phyloP scores from a whole-genome alignment of 2,888 invertebrate species.

The Cordylochernes scorpioides region DNA sequence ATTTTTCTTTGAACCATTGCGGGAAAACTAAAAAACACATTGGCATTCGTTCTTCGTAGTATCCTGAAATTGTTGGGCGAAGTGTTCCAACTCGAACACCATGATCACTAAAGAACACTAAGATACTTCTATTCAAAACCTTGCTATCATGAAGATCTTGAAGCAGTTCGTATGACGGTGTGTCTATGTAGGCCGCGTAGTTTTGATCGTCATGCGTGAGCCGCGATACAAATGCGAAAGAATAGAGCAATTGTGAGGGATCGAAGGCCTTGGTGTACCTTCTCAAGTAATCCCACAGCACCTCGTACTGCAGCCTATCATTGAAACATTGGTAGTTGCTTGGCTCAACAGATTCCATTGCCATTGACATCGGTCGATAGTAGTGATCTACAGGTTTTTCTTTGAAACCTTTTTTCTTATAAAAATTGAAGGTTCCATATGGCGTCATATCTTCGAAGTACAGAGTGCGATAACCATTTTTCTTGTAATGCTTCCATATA shows the following conservation, averaged over 20 bases:
- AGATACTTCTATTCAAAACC: constrained; percentile 36
- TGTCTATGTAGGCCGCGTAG: constrained; percentile 18
- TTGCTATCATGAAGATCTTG: constrained; percentile 27
- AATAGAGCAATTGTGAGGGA: constrained; percentile 6
- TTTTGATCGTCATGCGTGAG: constrained; percentile 20
- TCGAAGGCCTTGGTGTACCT: constrained; percentile 7
- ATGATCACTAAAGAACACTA: constrained; percentile 56
- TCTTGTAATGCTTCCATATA: constrained; percentile 19
- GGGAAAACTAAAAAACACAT: constrained; percentile 21
- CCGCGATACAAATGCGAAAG: constrained; percentile 6
- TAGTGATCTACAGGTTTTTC: constrained; percentile 19
- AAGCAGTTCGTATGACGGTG: constrained; percentile 27
- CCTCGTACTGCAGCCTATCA: background rate
- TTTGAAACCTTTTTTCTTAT: constrained; percentile 18
- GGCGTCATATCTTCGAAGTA: constrained; percentile 18
- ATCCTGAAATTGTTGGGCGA: constrained; percentile 37
- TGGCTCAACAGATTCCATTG: constrained; percentile 16
- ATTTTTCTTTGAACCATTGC: constrained; percentile 16
- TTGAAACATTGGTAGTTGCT: background rate
- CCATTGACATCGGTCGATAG: constrained; percentile 18
- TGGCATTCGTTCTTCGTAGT: constrained; percentile 23
- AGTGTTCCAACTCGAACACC: constrained; percentile 64
- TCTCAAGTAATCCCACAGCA: background rate
- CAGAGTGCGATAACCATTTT: constrained; percentile 17
- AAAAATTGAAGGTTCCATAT: constrained; percentile 20